These are phyloP conservation scores for Epistrophe eligans DNA, from an alignment of 2,888 invertebrate genomes.

Conservation along the genomic window DNA sequence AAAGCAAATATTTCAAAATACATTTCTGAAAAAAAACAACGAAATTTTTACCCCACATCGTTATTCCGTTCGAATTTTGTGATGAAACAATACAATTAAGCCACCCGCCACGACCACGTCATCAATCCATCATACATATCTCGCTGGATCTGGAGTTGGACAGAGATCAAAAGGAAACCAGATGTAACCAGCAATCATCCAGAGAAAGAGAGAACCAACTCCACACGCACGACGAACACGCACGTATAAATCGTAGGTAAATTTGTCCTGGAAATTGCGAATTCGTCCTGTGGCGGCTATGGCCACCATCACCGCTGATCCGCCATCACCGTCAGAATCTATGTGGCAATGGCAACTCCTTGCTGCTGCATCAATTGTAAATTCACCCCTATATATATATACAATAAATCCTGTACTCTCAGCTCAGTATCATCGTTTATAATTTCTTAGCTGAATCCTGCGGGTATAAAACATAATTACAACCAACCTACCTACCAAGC, in stretches of 20 bases:
- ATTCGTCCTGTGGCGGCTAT: slow-evolving; percentile 33
- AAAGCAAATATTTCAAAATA: slow-evolving; percentile 71
- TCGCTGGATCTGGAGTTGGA: slow-evolving; percentile 35
- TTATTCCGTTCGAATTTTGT: not conserved
- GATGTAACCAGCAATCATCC: slow-evolving; percentile 50
- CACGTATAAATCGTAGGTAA: slow-evolving; percentile 18
- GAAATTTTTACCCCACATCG: not conserved
- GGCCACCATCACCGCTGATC: slow-evolving; percentile 39
- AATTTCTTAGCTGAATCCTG: slow-evolving; percentile 75
- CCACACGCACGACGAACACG: slow-evolving; percentile 33
- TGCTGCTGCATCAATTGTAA: slow-evolving; percentile 63
- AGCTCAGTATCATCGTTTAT: slow-evolving; percentile 46
- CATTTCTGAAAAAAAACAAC: slow-evolving; percentile 23
- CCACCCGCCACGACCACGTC: slow-evolving; percentile 41
- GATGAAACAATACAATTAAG: slow-evolving; percentile 68
- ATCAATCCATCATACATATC: slow-evolving; percentile 71
- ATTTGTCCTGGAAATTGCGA: slow-evolving; percentile 49
- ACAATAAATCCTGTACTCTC: slow-evolving; percentile 15
- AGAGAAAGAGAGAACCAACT: slow-evolving; percentile 9
- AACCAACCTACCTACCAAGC: slow-evolving; percentile 36
- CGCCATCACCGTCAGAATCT: not conserved
- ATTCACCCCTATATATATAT: slow-evolving; percentile 66
- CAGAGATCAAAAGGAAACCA: slow-evolving; percentile 73
- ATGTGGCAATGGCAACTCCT: slow-evolving; percentile 24
- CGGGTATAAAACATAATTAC: slow-evolving; percentile 76